phyloP scores from a whole-genome alignment of 2,888 invertebrate genomes.

The Melanchra persicariae region DNA sequence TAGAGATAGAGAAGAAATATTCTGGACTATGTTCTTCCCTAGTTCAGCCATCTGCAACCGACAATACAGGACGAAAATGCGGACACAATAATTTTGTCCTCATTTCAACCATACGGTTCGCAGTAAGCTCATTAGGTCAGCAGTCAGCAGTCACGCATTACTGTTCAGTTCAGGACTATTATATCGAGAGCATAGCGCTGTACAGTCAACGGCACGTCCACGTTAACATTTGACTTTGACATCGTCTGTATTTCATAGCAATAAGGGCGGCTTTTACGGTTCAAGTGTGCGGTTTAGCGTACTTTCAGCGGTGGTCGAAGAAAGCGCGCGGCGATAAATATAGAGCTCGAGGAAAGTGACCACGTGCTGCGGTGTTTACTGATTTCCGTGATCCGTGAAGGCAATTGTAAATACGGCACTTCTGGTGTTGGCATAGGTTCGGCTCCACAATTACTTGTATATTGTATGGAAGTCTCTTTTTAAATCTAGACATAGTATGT shows the following conservation, averaged over 20 bases:
- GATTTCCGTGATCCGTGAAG: neutral
- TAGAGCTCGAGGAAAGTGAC: constrained; percentile 24
- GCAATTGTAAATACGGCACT: neutral
- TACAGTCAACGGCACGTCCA: neutral
- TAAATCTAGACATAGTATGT: too few relatives aligned
- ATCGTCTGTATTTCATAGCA: neutral
- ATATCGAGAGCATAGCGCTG: neutral
- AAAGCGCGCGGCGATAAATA: constrained; percentile 37
- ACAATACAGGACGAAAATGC: neutral
- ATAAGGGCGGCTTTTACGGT: neutral
- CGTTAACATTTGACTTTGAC: too few relatives aligned
- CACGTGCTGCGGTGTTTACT: neutral
- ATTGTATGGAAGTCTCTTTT: too few relatives aligned
- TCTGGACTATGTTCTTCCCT: neutral
- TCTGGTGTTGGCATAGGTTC: too few relatives aligned
- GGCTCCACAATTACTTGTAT: too few relatives aligned
- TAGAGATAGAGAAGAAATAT: neutral
- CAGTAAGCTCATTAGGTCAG: constrained; percentile 41
- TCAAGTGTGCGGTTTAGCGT: neutral
- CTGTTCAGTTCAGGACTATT: neutral
- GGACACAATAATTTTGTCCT: constrained; percentile 1
- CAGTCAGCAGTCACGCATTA: constrained; percentile 31
- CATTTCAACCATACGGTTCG: constrained; percentile 8
- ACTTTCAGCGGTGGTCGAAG: neutral
- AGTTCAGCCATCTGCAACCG: neutral